Conservation (phyloP, 2,113 vertebrate species). For the Mesembrinibis cayennensis region DNA sequence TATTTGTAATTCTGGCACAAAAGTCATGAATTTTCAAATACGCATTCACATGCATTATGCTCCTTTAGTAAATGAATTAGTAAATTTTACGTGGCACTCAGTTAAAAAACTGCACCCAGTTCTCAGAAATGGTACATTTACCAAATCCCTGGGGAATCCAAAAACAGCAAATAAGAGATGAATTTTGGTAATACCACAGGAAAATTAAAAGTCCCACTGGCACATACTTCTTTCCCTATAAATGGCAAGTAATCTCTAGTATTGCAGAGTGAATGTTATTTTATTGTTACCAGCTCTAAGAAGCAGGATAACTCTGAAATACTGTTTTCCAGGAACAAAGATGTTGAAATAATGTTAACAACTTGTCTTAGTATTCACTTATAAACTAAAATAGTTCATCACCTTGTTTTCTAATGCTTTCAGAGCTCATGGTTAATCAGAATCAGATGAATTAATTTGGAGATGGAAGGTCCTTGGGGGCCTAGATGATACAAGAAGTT, state of each 20-base stretch:
- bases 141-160: background rate
- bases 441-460: background rate
- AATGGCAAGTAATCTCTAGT: background rate
- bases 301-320: background rate
- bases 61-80: background rate
- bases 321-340: background rate
- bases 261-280: background rate
- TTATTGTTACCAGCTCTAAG: background rate
- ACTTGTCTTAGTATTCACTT: background rate
- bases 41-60: rapidly evolving
- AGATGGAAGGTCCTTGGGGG: background rate
- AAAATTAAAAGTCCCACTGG: background rate
- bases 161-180: background rate
- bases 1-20: background rate
- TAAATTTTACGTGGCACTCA: rapidly evolving
- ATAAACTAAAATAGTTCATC: background rate
- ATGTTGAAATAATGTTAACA: background rate
- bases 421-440: background rate
- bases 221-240: background rate
- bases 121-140: background rate
- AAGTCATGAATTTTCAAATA: background rate
- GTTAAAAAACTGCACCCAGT: background rate
- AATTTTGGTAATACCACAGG: background rate
- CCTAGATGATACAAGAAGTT: background rate
- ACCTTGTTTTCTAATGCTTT: background rate